Percentiles rank a stretch among this genome's conserved stretches.
These are phyloP conservation scores for Callipepla squamata DNA, from an alignment of 2,113 vertebrate species.

Conservation along the genomic window DNA sequence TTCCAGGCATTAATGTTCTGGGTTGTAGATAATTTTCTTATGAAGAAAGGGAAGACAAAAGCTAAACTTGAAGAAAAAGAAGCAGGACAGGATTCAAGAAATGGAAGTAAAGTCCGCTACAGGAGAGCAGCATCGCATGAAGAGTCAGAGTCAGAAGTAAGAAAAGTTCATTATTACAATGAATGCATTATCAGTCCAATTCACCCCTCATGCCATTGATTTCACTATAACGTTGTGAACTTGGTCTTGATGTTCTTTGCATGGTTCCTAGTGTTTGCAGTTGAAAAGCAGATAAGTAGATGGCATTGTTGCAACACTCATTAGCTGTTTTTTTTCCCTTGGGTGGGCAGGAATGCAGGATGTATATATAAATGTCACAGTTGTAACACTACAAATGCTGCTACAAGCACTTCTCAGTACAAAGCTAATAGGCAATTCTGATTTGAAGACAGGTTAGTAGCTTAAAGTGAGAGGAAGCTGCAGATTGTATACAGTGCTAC, in stretches of 20 bases:
- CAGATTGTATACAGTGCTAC: background rate
- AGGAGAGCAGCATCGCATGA: slow-evolving; percentile 95
- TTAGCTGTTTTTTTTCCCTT: background rate
- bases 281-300: background rate
- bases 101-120: slow-evolving; percentile 93
- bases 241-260: background rate
- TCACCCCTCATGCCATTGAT: background rate
- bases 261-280: background rate
- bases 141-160: slow-evolving; percentile 96
- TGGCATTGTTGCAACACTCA: background rate
- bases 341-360: background rate
- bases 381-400: background rate
- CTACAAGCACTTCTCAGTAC: background rate
- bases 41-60: slow-evolving; percentile 99
- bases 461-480: background rate
- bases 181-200: background rate
- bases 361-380: background rate
- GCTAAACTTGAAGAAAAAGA: slow-evolving; percentile 95
- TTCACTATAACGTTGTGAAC: background rate
- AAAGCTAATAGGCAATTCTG: background rate
- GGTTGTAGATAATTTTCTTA: slow-evolving; percentile 99
- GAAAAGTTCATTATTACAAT: background rate
- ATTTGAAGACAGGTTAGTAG: background rate
- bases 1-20: slow-evolving; percentile 95
- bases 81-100: slow-evolving; percentile 86